A percentile compares a stretch with the other conserved stretches of the same genome.
Conservation (phyloP, 2,888 invertebrate species). For the Embidobia sp. region DNA sequence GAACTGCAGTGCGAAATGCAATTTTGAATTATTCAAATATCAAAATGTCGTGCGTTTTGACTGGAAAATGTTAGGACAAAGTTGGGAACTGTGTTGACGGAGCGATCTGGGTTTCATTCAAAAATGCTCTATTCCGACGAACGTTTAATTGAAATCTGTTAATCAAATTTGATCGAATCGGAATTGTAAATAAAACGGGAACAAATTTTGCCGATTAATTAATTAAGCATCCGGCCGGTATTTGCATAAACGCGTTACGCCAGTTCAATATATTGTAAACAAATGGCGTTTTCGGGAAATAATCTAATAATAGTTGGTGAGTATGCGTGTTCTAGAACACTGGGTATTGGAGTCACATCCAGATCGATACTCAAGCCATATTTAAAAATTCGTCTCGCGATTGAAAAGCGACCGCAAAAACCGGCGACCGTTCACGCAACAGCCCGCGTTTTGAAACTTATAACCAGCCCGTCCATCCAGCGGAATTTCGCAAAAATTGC, state of each 20-base stretch:
- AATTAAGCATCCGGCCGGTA: not conserved
- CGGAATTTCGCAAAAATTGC: no score
- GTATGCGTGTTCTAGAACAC: constrained; percentile 24
- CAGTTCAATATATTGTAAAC: constrained; percentile 7
- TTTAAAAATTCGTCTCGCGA: constrained; percentile 22
- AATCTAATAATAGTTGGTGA: constrained; percentile 13
- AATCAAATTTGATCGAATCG: not conserved
- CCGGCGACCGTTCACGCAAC: not conserved
- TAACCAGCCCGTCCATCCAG: no score
- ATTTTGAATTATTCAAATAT: no score
- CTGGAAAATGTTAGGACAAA: no score
- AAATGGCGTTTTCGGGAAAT: constrained; percentile 3
- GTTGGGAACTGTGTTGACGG: no score
- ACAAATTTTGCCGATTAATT: not conserved
- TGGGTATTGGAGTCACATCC: constrained; percentile 11
- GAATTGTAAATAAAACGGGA: not conserved
- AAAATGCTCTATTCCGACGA: no score
- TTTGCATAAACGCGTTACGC: not conserved
- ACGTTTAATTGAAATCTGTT: no score
- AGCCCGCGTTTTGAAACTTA: no score
- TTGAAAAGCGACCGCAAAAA: constrained; percentile 11
- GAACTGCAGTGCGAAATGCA: no score
- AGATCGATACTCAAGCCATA: constrained; percentile 25
- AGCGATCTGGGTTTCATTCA: no score
- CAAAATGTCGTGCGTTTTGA: no score